Percentiles rank a stretch among this genome's conserved stretches.
phyloP scores from a whole-genome alignment of 2,888 invertebrate genomes.

The Junonia oenone region DNA sequence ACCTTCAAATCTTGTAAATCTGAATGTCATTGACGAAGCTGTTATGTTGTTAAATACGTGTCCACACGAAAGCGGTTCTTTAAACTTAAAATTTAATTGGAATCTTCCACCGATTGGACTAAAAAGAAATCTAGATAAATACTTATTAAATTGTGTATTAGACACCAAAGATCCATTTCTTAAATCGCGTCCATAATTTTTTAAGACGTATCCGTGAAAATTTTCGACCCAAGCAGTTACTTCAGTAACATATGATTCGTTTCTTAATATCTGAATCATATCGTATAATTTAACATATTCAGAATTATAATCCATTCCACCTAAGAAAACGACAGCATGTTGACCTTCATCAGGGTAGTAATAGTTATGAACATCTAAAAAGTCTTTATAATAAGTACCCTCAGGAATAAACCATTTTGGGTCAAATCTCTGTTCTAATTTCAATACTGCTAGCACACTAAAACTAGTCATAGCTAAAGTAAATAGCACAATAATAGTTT shows the following conservation, averaged over 20 bases:
- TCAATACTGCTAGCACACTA: conserved; percentile 81
- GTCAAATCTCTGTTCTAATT: conserved; percentile 88
- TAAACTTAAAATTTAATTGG: conserved; percentile 84
- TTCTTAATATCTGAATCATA: conserved; percentile 74
- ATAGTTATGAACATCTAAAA: conserved; percentile 70
- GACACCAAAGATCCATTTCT: conserved; percentile 70
- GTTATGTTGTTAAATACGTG: conserved; percentile 75
- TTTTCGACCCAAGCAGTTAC: conserved; percentile 82
- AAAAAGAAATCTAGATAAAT: conserved; percentile 84
- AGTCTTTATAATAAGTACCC: conserved; percentile 83
- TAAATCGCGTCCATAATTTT: conserved; percentile 70
- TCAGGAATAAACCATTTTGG: conserved; percentile 89
- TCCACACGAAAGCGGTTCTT: conserved; percentile 81
- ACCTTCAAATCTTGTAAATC: conserved; percentile 78
- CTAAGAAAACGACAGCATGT: conserved; percentile 83
- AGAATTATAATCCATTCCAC: conserved; percentile 81
- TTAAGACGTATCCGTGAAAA: conserved; percentile 81
- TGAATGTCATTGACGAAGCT: conserved; percentile 82
- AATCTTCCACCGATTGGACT: conserved; percentile 84
- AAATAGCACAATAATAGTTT: conserved; percentile 81
- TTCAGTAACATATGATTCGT: conserved; percentile 74
- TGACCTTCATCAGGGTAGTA: conserved; percentile 84
- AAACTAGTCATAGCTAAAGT: conserved; percentile 80
- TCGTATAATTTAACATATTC: conserved; percentile 80
- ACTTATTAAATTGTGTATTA: conserved; percentile 79